Evolutionary conservation across 1,140 invertebrate genomes (phyloP), one percentile per base, ranked within the genome.

Genomic region (Oncopodura yosiiana): DNA sequence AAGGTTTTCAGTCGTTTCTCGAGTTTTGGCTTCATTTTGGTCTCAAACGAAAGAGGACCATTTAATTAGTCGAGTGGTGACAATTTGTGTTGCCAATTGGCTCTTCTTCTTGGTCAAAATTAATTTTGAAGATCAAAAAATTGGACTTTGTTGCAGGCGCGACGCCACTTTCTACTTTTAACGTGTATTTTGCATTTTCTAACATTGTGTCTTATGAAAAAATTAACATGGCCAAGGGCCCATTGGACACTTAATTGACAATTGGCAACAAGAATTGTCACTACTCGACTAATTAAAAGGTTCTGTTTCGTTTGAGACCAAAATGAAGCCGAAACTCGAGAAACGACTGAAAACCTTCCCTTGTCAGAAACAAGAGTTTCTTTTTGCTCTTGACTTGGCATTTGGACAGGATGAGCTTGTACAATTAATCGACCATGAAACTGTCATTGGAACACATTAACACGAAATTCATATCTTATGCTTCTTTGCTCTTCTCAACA

Each of bases 401-500:
- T 6, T 6, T 6, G 38, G 38, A 6, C 5, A 6, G 38, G 6
- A 41, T 41, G 6, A 24, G 34, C 49, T 18, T 53, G 39, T 58
- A 37, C 49, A 44, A 54, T 60, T 54, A 60, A 60, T 60, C 57
- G 57, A 54, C 45, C 52, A 52, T 60, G 50, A 60, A 60, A 60
- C 57, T 60, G 57, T 60, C 57, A 60, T 51, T 32, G 45, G 41
- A 39, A 51, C 39, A 54, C 48, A 60, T 60, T 52, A 60, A 21
- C 39, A 49, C 56, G 43, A 27, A 23, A 27, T 14, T 8, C 6
- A 14, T 9, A 14, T 24, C 11, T 9, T 12, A 21, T 9, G 8
- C 43, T 12, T 9, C 6, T 12, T 21, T 21, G 24, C 16, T 41
- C 16, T 16, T 41, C 16, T 14, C 38, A 6, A 5, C 38, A 6